Base-by-base conservation (phyloP, 2,113 vertebrate species). In the Hylia prasina region DNA sequence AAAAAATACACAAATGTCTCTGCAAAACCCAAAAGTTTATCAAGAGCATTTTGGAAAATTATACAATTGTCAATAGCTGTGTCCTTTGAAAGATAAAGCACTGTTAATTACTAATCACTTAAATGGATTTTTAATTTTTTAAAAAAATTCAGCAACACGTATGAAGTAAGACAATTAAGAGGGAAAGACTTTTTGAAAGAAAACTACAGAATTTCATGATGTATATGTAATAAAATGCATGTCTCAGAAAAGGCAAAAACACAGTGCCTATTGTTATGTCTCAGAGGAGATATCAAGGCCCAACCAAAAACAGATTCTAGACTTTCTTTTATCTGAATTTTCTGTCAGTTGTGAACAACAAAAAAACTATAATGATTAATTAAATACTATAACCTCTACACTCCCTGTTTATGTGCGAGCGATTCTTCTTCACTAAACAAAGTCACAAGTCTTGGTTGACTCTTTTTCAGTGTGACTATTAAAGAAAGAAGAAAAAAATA, bases 201-300 rank as follows among this genome's bases (percentile, higher is more conserved):
- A 78, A 66, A n/a, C 14, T 47, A 25, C 20, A 42, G 37, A 57
- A 64, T 84, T 47, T 83, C 9, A 28, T 68, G 1, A 40, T 48
- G 2, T 3, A 12, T 58, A 13, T 0, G 1, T 39, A 15, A 54
- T 13, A 61, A 93, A 72, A 70, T 31, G 1, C 30, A 14, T 45
- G 19, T 35, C 12, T 82, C 33, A 51, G 47, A 63, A 75, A 57
- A 73, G 15, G 15, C 5, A 47, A 71, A 76, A 14, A 14, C 20
- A 47, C 24, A 13, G 10, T 61, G n/a, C 14, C 14, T 40, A 8
- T 27, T 64, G 7, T 6, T 50, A 13, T 35, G 11, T 22, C 21
- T 71, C 28, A 56, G 3, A 53, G 23, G 15, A 64, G 2, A 3
- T n/a, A 19, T 51, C 40, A 66, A 31, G 15, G 8, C 10, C 3